Base-by-base conservation (phyloP, 2,113 vertebrate species). In the Seriola rivoliana region DNA sequence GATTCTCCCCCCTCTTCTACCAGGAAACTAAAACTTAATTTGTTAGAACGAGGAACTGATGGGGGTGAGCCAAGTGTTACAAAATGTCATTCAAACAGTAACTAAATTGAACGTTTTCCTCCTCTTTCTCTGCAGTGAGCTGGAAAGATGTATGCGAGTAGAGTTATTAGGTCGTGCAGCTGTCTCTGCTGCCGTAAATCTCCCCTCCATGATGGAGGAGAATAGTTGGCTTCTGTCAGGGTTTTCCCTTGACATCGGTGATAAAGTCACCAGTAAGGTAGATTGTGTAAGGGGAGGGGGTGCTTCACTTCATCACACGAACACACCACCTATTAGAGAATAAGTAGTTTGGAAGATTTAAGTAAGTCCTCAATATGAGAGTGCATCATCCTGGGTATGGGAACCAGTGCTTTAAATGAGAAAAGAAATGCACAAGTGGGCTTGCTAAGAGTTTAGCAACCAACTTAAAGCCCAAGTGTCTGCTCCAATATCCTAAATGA, bases 401-500 rank as follows among this genome's bases (percentile, higher is more conserved):
- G 69, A 73, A 71, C 17, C 25, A 21, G 10, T n/a, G 21, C 13
- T 50, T 46, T 32, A 57, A 29, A 48, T 84, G 38, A 69, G 42
- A 25, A 69, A 62, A 52, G 16, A 57, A 58, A 50, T 10, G n/a
- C 50, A 11, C 48, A 69, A 66, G 70, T 64, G 74, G 40, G 64
- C 52, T n/a, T 23, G 59, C 65, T 52, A 25, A 38, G 54, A 63
- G 69, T 81, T 81, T 58, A 63, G 48, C 40, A 59, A 69, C 21
- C 19, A 54, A 71, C 54, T 80, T 77, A 81, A 74, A 48, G 13
- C 23, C 67, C 44, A 57, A 74, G 54, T 74, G 80, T 83, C 76
- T n/a, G 78, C 78, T 32, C 74, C 80, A 75, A 42, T 75, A 29
- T 84, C 44, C 70, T 62, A 71, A 78, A 86, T 71, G 67, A 87